A percentile compares a stretch with the other conserved stretches of the same genome.
phyloP scores from a whole-genome alignment of 92 coral and sea anemone species.

The Parazoanthus atlanticus region DNA sequence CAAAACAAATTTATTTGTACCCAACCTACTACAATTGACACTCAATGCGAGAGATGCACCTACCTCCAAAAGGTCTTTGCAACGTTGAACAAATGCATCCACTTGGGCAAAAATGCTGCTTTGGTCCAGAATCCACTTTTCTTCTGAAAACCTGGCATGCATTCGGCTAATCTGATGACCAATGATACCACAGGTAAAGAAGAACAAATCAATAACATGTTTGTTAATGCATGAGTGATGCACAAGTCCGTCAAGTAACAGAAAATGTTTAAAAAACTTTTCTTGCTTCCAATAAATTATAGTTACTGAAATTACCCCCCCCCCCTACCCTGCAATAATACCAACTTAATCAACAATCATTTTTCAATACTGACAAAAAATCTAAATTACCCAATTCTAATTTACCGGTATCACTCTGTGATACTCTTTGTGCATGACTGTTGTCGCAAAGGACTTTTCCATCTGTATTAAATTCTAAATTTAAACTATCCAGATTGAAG shows the following conservation, averaged over 20 bases:
- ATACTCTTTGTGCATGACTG: too few species aligned
- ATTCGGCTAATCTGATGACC: constrained; percentile 82
- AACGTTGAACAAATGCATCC: constrained; percentile 98
- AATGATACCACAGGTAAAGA: neutral
- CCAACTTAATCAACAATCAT: too few species aligned
- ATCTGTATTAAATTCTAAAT: too few species aligned
- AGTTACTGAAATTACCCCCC: too few species aligned
- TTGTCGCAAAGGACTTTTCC: too few species aligned
- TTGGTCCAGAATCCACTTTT: constrained; percentile 93
- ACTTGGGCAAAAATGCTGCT: constrained; percentile 99
- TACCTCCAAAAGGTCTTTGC: constrained; percentile 98
- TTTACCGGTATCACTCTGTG: too few species aligned
- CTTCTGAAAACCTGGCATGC: constrained; percentile 83
- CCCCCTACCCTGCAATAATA: too few species aligned
- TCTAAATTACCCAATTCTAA: too few species aligned
- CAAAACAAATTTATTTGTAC: too few species aligned
- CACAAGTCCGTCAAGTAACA: neutral
- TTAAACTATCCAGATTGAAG: too few species aligned
- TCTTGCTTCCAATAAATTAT: neutral
- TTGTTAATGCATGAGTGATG: neutral
- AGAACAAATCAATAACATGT: neutral
- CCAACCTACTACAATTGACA: neutral
- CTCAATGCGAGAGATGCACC: neutral
- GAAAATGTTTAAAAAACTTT: neutral
- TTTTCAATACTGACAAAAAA: too few species aligned